Base-by-base conservation (phyloP, 53 echinoderm and acorn worm species). In the Stichopus horrens region DNA sequence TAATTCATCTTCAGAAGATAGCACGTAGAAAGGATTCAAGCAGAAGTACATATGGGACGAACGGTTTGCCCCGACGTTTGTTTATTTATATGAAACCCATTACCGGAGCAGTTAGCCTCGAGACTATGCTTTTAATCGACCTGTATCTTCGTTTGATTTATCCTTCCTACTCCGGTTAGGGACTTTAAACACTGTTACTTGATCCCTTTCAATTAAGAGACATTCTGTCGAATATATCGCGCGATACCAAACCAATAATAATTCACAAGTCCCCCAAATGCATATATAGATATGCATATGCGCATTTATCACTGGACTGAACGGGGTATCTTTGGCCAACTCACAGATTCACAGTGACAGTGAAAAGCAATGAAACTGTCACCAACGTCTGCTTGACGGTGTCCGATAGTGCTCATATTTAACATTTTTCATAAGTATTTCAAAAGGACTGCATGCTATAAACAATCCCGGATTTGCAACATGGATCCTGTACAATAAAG, bases 41-140 rank as follows among this genome's bases (percentile, higher is more conserved):
- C 37, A 37, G 37, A 37, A 37, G 37, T 37, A 37, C n/a, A n/a
- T 37, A 37, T 37, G 37, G 37, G 37, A 37, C 37, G 37, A 37
- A 37, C 37, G 37, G 37, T 37, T 37, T 37, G 37, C 37, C 37
- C 37, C 37, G 37, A 37, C 71, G 18, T 71, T 20, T 71, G 71
- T 71, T 71, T 71, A 63, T 63, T 63, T 63, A 71, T 71, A 18
- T 71, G 71, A 71, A 71, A 71, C n/a, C 71, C 71, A 71, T 71
- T 71, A 71, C 18, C 71, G 21, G 71, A 71, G 19, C 71, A 18
- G 71, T 71, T 71, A 71, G 71, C 71, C 19, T 71, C 71, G 71
- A 71, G 71, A 71, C 19, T 71, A 71, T 6, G 71, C 71, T 71
- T 71, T 71, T 71, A 71, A 71, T 71, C 71, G 71, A 71, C 16